A percentile compares a stretch with the other conserved stretches of the same genome.
Conservation (phyloP, 2,888 invertebrate species). For the Diplolepis rosae region DNA sequence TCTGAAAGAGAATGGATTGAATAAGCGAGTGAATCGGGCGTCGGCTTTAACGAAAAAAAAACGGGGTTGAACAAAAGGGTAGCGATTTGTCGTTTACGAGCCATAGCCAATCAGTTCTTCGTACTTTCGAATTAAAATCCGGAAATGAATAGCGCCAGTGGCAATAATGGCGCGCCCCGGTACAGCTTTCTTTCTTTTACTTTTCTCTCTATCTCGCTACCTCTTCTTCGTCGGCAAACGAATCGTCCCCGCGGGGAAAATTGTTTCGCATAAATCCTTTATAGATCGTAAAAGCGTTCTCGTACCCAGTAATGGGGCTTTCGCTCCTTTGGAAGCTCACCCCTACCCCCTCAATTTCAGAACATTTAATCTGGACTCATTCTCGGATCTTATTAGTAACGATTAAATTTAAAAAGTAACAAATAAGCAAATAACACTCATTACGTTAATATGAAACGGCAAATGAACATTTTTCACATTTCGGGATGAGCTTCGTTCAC, state of each 20-base stretch:
- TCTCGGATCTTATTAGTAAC: background rate
- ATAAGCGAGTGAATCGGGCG: constrained; percentile 20
- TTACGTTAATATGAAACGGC: background rate
- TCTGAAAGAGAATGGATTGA: constrained; percentile 16
- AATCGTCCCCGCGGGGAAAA: constrained; percentile 54
- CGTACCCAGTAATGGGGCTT: constrained; percentile 32
- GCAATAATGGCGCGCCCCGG: constrained; percentile 23
- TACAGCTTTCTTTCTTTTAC: constrained; percentile 23
- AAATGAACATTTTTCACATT: background rate
- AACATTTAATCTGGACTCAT: constrained; percentile 17
- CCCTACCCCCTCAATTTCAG: constrained; percentile 20
- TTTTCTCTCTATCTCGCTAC: constrained; percentile 34
- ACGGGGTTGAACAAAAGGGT: constrained; percentile 18
- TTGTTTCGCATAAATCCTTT: constrained; percentile 64
- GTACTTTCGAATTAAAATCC: constrained; percentile 33
- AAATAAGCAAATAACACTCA: background rate
- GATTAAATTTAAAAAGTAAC: constrained; percentile 3
- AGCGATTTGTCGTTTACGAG: constrained; percentile 27
- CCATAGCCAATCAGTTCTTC: constrained; percentile 30
- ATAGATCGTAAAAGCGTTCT: constrained; percentile 61
- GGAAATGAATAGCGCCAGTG: constrained; percentile 30
- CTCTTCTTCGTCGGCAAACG: constrained; percentile 36
- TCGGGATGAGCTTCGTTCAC: background rate
- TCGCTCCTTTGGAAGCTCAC: constrained; percentile 45
- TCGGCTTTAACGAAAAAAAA: background rate